Evolutionary conservation across 2,888 invertebrate species (phyloP), one percentile per base, ranked within the genome.

Genomic region (Ethmia dodecea): DNA sequence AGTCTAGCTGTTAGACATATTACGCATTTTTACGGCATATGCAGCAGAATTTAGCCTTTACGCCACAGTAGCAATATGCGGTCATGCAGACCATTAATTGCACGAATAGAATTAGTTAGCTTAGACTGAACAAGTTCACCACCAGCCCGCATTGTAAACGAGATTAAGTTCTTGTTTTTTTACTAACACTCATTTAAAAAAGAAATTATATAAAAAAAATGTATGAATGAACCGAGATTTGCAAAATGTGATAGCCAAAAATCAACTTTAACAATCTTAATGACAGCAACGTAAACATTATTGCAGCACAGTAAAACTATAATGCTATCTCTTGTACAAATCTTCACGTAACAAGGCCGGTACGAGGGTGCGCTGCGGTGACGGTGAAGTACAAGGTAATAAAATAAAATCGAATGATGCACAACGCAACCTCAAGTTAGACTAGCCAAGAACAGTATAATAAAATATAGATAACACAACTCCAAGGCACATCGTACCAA

Each of bases 391-490:
- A 24, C 29, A 30, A 32, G 24, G 30, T 30, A 43, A 38, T 38
- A 31, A 39, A 36, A 34, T 34, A 20, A 13, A 30, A 35, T 24
- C 25, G 35, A 44, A 44, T 44, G 44, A 41, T 37, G 39, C 39
- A 41, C 32, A 28, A 34, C 34, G 10, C 29, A 30, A 38, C 13
- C 25, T 24, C 29, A 29, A 27, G 31, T 31, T 36, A n/a, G n/a
- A n/a, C 38, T 35, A 35, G 22, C 28, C 20, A 27, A 28, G 28
- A 27, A 18, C n/a, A n/a, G n/a, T n/a, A n/a, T n/a, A n/a, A n/a
- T n/a, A n/a, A n/a, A n/a, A n/a, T n/a, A 41, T 37, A 37, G 37
- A 41, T 30, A 28, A 34, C 34, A 10, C 29, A 30, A 38, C 13
- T 20, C 22, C 29, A 29, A 27, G 31, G 28, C 38, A n/a, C n/a